Evolutionary conservation across 1,140 invertebrate species (phyloP).

Genomic region (Maconellicoccus hirsutus): DNA sequence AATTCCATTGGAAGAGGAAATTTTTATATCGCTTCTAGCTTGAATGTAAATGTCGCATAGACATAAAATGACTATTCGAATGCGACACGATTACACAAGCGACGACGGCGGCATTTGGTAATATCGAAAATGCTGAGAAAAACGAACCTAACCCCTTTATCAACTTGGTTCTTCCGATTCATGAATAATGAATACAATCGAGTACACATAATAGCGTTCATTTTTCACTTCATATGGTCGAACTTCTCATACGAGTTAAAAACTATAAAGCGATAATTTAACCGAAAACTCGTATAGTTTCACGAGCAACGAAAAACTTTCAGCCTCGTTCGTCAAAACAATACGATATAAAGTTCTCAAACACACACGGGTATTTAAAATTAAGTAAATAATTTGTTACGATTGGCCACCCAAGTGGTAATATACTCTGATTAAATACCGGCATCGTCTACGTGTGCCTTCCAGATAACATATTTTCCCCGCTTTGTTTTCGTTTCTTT

Average conservation of each 20-base stretch:
- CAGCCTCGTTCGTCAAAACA: neutral
- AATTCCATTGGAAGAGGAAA: no score
- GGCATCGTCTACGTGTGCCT: neutral
- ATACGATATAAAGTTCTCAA: neutral
- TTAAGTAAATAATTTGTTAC: conserved; percentile 6
- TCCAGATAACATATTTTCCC: neutral
- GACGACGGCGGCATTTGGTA: no score
- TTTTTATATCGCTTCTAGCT: no score
- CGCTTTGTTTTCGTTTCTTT: neutral
- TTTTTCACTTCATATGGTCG: neutral
- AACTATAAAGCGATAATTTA: neutral
- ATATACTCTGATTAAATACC: neutral
- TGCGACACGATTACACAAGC: no score
- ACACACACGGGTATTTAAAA: neutral
- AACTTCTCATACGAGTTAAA: neutral
- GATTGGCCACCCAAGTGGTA: neutral
- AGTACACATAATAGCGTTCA: neutral
- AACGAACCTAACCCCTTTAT: neutral
- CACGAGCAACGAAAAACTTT: neutral
- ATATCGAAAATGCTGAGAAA: neutral
- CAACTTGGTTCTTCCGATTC: neutral
- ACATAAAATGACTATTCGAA: no score
- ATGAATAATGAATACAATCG: neutral
- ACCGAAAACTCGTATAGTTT: neutral
- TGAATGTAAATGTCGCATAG: no score